Evolutionary conservation across 2,797 vertebrate species (phyloP), one percentile per base, ranked within the genome.

Genomic region (Sylvia borin): DNA sequence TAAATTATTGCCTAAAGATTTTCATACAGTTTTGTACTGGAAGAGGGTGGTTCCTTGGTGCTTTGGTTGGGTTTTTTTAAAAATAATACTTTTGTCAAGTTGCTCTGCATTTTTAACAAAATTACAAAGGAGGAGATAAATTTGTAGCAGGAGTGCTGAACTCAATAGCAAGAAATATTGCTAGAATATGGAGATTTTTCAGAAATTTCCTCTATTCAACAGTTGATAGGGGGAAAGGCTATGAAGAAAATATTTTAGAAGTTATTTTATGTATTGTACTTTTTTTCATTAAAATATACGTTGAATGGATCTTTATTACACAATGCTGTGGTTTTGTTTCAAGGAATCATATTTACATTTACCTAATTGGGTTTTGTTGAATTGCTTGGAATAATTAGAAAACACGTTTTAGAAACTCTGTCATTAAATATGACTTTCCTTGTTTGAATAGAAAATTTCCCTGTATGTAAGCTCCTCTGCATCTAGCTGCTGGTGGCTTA

Each of bases 251-350:
- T n/a, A 45, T 54, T 54, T 31, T 13, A 14, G 70, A 71, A 38
- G 2, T 53, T 32, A 47, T 60, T 68, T 90, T 87, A 81, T 1
- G 5, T 76, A 57, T 29, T 88, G 9, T 45, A 34, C 13, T 71
- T 92, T 88, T 91, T 45, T 91, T 16, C 29, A 92, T 95, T 96
- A 94, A 97, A 96, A 93, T 68, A 2, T 4, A 60, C 27, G 2
- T 91, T 96, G 10, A 64, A 67, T 88, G 80, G 14, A 17, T 78
- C 29, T 95, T 95, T 81, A 86, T 86, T 96, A 96, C 27, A 27
- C 58, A 95, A 70, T 81, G 14, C 79, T 92, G 92, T 90, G 38
- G 9, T 55, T 95, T 96, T 92, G 36, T 64, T 95, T 97, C 70
- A 79, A 68, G 32, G 5, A 94, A 85, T 76, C 58, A 27, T 91